Base-by-base conservation (phyloP, 2,888 invertebrate genomes). In the Pimpla rufipes region DNA sequence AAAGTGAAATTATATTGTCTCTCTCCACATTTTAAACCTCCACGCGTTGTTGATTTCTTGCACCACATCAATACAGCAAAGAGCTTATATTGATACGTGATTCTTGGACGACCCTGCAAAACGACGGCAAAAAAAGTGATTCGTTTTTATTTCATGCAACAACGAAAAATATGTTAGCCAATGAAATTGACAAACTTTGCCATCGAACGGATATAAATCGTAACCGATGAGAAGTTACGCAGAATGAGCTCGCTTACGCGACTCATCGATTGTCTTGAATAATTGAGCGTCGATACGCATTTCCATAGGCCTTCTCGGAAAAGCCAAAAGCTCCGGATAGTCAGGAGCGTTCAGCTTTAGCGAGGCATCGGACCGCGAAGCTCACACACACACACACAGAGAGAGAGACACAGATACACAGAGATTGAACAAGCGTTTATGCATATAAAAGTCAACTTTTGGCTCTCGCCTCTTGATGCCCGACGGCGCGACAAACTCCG, bases 391-490 rank as follows among this genome's bases (percentile, higher is more conserved):
- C 18, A 57, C 18, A 64, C 74, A n/a, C n/a, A n/a, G n/a, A n/a
- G n/a, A n/a, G n/a, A n/a, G n/a, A n/a, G n/a, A n/a, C n/a, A 21
- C 21, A 23, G 6, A 18, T 11, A 10, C 29, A 47, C 47, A 35
- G n/a, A 21, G 50, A 29, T 52, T 16, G 52, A 76, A 29, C 37
- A 55, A 67, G 57, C 57, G 29, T 76, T 76, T 68, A 57, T 57
- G 68, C 68, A 70, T 78, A 50, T 66, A 78, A 70, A 76, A 78
- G 70, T 70, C 77, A 59, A 70, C 77, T 78, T 70, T 78, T 78
- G 77, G 77, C 62, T 70, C 59, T 29, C 50, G 77, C 16, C 18
- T 50, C 59, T 62, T 29, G 45, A 57, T 45, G 42, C 50, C 52
- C 42, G 75, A 74, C 73, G 62, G 59, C 73, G 62, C 35, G 73